These are phyloP conservation scores for Phyllotis vaccarum DNA, from an alignment of 2,797 vertebrate species.

Conservation along the genomic window DNA sequence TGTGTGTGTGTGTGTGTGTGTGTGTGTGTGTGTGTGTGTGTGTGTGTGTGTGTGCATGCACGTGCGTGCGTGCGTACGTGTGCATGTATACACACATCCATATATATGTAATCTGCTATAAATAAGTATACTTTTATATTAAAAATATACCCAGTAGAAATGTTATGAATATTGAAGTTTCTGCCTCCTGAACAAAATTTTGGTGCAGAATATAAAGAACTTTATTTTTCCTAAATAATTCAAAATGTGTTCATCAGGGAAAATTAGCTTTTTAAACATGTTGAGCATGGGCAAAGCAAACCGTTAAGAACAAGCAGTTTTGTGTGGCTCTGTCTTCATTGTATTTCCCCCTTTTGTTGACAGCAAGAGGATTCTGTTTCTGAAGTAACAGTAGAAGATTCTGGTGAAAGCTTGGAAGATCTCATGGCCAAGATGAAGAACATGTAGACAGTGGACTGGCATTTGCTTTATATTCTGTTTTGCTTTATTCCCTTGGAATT, in stretches of 20 bases:
- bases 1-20: too few relatives aligned
- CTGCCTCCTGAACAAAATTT: background rate
- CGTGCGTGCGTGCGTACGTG: too few relatives aligned
- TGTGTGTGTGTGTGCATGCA: too few relatives aligned
- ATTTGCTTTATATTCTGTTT: constrained; percentile 53
- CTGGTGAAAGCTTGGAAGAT: constrained; percentile 96
- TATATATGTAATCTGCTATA: background rate
- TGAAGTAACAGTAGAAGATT: constrained; percentile 91
- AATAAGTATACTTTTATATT: background rate
- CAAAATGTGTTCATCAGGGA: constrained; percentile 20
- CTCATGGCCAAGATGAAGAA: constrained; percentile 98
- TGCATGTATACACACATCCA: background rate
- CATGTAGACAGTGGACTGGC: constrained; percentile 86
- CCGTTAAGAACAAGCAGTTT: constrained; percentile 18
- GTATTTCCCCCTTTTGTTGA: constrained; percentile 67
- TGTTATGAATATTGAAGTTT: constrained; percentile 32
- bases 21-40: too few relatives aligned
- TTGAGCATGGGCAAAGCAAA: constrained; percentile 3
- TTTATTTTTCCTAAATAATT: constrained; percentile 42
- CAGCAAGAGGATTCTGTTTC: constrained; percentile 82
- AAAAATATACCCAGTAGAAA: background rate
- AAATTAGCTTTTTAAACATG: background rate
- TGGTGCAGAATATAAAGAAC: constrained; percentile 12
- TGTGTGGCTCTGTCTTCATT: background rate
- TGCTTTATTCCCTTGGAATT: constrained; percentile 44